Conservation (phyloP, 1,140 invertebrate species). For the Battus philenor region DNA sequence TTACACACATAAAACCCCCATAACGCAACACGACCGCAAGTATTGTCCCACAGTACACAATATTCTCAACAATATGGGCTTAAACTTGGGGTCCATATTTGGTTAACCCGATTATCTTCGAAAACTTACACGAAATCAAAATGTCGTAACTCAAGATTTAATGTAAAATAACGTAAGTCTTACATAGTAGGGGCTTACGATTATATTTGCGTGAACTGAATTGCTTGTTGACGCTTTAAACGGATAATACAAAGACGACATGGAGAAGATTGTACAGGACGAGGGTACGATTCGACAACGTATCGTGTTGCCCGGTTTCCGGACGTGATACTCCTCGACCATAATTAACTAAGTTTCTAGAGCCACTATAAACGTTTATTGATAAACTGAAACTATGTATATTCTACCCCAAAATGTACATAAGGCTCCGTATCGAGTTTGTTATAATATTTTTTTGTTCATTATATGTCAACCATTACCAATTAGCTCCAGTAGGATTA, state of each 20-base stretch:
- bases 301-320: constrained; percentile 71
- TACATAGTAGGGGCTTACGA: constrained; percentile 23
- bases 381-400: constrained; percentile 18
- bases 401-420: no score
- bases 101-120: constrained; percentile 40
- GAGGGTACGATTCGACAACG: constrained; percentile 48
- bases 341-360: constrained; percentile 65
- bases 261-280: constrained; percentile 52
- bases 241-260: constrained; percentile 23
- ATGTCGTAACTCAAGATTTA: constrained; percentile 23
- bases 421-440: no score
- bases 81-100: constrained; percentile 52
- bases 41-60: constrained; percentile 29
- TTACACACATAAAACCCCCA: constrained; percentile 68
- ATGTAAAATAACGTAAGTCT: constrained; percentile 22
- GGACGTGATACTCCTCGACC: constrained; percentile 42
- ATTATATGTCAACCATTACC: no score
- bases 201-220: constrained; percentile 24
- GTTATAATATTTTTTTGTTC: no score
- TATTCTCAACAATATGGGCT: constrained; percentile 52
- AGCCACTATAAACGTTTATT: constrained; percentile 20
- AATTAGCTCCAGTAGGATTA: no score
- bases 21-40: constrained; percentile 41
- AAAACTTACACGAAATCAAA: constrained; percentile 18
- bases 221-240: constrained; percentile 13